Percentiles rank a stretch among this genome's conserved stretches.
phyloP scores from a whole-genome alignment of 1,140 invertebrate species.

The Pseudomyrmex cubaensis region DNA sequence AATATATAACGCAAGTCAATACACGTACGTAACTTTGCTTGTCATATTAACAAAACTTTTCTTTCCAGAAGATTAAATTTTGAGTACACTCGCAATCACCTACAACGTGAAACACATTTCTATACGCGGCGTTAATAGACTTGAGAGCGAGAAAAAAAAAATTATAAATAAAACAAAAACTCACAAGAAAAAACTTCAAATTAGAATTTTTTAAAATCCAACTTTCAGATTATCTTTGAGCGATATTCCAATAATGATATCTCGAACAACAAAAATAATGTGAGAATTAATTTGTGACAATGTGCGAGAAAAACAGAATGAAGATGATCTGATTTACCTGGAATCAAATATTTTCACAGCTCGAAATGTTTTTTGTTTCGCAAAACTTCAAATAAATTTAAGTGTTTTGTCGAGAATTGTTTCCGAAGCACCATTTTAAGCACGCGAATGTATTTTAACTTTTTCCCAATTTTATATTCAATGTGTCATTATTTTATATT shows the following conservation, averaged over 20 bases:
- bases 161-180: conserved; percentile 32
- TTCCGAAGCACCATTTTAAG: conserved; percentile 11
- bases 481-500: background rate
- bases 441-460: too few species aligned
- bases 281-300: conserved; percentile 3
- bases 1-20: background rate
- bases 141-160: conserved; percentile 34
- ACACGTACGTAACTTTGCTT: background rate
- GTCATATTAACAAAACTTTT: conserved; percentile 4
- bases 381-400: conserved; percentile 14
- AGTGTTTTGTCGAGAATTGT: background rate
- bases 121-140: conserved; percentile 14
- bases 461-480: background rate
- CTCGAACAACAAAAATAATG: background rate
- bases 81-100: background rate
- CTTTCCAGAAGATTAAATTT: background rate
- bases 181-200: conserved; percentile 5
- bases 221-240: conserved; percentile 6
- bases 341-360: conserved; percentile 13
- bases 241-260: background rate
- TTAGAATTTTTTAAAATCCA: conserved; percentile 21
- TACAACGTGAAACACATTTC: background rate
- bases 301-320: background rate
- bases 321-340: too few species aligned
- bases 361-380: conserved; percentile 19